Evolutionary conservation across 2,797 vertebrate species (phyloP).

Genomic region (Dromococcyx pavoninus): DNA sequence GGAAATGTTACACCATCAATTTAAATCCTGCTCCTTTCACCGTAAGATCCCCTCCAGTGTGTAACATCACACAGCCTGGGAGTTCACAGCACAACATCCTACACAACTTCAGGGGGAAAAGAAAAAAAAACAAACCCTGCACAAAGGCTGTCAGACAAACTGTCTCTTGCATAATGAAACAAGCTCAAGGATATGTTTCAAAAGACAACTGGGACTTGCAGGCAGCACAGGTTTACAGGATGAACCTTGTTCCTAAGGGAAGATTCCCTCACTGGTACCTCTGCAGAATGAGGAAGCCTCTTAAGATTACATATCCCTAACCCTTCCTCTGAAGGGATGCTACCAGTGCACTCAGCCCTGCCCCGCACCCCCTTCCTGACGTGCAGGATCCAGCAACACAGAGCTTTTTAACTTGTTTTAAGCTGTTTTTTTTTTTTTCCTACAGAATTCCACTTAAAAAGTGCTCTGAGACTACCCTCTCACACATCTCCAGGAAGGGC

Average conservation of each 20-base stretch:
- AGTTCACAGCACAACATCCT: not conserved
- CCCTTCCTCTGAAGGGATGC: conserved; percentile 30
- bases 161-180: conserved; percentile 32
- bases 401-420: not conserved
- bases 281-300: conserved; percentile 26
- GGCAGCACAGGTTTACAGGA: conserved; percentile 27
- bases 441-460: not conserved
- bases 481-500: not conserved
- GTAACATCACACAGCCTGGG: not conserved
- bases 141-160: conserved; percentile 24
- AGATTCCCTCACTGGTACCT: conserved; percentile 15
- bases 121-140: not conserved
- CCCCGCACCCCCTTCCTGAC: not conserved
- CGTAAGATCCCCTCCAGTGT: not conserved
- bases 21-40: conserved; percentile 6
- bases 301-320: conserved; percentile 6
- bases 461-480: not conserved
- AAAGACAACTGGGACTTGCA: conserved; percentile 21
- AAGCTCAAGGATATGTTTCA: conserved; percentile 12
- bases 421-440: not conserved
- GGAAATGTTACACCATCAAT: conserved; percentile 3
- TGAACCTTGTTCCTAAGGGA: conserved; percentile 19
- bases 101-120: not conserved
- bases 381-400: not conserved
- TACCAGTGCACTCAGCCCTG: not conserved